Conservation (phyloP, 2,113 vertebrate species). For the Prunella fulvescens region DNA sequence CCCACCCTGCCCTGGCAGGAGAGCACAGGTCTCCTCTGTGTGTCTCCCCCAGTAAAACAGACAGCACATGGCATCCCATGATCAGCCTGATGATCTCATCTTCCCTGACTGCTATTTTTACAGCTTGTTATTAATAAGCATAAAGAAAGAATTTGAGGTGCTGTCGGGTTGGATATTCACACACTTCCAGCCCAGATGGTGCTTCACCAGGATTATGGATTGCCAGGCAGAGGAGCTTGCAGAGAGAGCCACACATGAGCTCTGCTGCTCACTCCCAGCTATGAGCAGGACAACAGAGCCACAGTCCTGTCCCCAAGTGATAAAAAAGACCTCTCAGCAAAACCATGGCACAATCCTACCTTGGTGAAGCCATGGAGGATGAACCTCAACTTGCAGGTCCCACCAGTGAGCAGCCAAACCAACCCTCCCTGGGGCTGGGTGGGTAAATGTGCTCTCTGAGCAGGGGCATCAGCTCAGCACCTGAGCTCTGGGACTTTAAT, state of each 20-base stretch:
- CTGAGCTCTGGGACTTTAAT: background rate
- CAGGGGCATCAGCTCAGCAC: background rate
- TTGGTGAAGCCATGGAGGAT: background rate
- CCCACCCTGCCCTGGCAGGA: background rate
- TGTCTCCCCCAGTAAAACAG: background rate
- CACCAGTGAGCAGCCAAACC: background rate
- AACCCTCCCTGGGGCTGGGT: fast-evolving
- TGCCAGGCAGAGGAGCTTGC: background rate
- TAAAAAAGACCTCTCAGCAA: fast-evolving
- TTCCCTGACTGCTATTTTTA: constrained; percentile 68
- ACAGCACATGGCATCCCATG: constrained; percentile 30
- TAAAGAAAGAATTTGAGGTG: constrained; percentile 54
- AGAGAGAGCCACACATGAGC: fast-evolving
- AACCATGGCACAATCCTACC: background rate
- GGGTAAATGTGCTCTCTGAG: background rate
- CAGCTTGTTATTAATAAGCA: constrained; percentile 70
- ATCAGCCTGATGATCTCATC: constrained; percentile 66
- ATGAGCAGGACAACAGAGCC: fast-evolving
- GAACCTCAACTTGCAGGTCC: fast-evolving
- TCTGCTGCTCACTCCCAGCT: background rate
- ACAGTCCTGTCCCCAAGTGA: background rate
- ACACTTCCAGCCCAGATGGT: constrained; percentile 50
- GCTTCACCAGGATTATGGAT: constrained; percentile 10
- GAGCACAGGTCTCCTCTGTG: background rate
- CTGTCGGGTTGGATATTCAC: constrained; percentile 32